A percentile compares a stretch with the other conserved stretches of the same genome.
phyloP scores from a whole-genome alignment of 1,140 invertebrate species.

The Camponotus pennsylvanicus region DNA sequence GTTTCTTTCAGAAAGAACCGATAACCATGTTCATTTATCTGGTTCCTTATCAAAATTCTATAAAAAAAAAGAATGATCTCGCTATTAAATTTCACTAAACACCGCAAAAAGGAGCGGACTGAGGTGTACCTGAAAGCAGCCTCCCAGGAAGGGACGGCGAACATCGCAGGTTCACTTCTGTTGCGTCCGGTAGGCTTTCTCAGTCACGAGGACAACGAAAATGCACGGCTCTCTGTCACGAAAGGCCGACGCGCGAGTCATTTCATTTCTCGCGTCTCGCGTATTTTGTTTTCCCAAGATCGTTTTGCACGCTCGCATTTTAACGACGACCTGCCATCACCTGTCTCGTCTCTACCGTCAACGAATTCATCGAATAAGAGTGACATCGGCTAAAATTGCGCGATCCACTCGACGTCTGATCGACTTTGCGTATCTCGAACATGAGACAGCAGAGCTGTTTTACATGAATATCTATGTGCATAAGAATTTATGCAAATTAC shows the following conservation, averaged over 20 bases:
- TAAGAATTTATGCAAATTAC: not conserved
- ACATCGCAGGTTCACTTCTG: conserved; percentile 53
- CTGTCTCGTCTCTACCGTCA: not conserved
- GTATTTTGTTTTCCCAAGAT: conserved; percentile 64
- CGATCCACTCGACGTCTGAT: not conserved
- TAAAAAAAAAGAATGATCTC: no score
- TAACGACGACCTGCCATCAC: not conserved
- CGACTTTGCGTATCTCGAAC: not conserved
- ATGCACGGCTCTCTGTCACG: not conserved
- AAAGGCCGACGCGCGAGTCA: conserved; percentile 11
- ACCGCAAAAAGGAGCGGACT: not conserved
- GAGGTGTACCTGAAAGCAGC: conserved; percentile 64
- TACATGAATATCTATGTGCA: not conserved
- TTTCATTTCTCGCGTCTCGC: conserved; percentile 35
- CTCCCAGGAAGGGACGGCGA: conserved; percentile 63
- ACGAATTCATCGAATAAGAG: not conserved
- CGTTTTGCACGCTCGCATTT: conserved; percentile 38
- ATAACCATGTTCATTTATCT: no score
- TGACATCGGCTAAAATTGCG: not conserved
- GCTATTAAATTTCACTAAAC: no score
- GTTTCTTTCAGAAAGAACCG: not conserved
- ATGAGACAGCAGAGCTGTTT: not conserved
- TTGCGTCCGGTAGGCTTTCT: not conserved
- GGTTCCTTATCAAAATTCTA: no score
- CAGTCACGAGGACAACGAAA: not conserved